Percentiles rank a stretch among this genome's conserved stretches.
Conservation (phyloP, 2,113 vertebrate genomes). For the Rhombomys opimus region DNA sequence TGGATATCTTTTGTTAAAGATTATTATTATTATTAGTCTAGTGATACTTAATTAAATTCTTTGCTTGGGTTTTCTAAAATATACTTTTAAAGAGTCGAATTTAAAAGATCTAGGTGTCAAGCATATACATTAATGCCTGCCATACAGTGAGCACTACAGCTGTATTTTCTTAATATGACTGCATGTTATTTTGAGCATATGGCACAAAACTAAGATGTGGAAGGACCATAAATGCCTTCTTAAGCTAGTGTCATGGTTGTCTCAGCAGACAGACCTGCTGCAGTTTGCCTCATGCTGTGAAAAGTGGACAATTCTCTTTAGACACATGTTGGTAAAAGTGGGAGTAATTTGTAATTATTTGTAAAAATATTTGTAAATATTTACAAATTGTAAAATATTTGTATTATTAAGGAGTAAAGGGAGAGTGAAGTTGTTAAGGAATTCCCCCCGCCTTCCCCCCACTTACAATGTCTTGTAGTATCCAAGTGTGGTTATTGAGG, state of each 20-base stretch:
- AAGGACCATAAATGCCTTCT: neutral
- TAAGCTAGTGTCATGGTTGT: conserved; percentile 14
- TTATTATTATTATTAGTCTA: conserved; percentile 14
- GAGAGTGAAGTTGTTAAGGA: neutral
- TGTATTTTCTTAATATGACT: conserved; percentile 7
- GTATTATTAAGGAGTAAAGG: neutral
- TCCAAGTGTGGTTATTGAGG: neutral
- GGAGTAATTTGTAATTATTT: neutral
- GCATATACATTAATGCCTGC: neutral
- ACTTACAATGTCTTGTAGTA: neutral
- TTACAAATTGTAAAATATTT: neutral
- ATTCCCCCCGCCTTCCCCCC: neutral
- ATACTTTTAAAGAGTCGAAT: conserved; percentile 40
- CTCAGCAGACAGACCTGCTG: neutral
- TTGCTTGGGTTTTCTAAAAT: neutral
- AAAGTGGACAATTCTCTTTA: neutral
- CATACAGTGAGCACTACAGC: neutral
- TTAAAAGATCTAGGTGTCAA: conserved; percentile 22
- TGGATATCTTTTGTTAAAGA: conserved; percentile 30
- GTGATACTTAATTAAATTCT: conserved; percentile 52
- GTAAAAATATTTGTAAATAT: too few relatives aligned
- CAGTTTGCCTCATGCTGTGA: neutral
- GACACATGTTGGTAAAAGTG: neutral
- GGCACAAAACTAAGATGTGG: neutral
- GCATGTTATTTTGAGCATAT: neutral